Evolutionary conservation across 2,888 invertebrate species (phyloP).

Genomic region (Tromatobia lineatoria): DNA sequence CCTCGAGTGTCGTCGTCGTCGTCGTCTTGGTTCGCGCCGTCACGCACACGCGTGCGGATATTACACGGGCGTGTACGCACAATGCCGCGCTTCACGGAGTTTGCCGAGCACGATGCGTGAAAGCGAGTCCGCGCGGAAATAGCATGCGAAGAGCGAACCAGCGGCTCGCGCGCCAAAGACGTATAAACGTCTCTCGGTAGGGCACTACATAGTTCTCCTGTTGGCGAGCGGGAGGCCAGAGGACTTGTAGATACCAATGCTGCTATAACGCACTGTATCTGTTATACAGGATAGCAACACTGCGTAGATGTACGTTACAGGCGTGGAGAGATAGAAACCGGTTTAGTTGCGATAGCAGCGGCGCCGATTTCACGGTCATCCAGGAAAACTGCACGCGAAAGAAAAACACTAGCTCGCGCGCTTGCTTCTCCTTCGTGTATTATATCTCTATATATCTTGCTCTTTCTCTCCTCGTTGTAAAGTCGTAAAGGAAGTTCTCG

Average conservation of each 20-base stretch:
- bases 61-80: constrained; percentile 45
- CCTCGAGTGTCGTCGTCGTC: constrained; percentile 42
- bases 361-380: constrained; percentile 71
- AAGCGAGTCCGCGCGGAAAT: constrained; percentile 58
- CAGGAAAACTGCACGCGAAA: constrained; percentile 69
- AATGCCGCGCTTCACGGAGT: constrained; percentile 62
- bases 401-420: constrained; percentile 65
- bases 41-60: constrained; percentile 38
- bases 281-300: constrained; percentile 14
- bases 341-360: constrained; percentile 67
- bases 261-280: neutral
- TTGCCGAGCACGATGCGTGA: constrained; percentile 52
- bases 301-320: constrained; percentile 38
- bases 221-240: neutral
- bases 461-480: constrained; percentile 57
- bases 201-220: constrained; percentile 20
- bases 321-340: constrained; percentile 64
- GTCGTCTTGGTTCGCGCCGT: neutral
- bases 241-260: neutral
- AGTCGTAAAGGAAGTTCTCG: constrained; percentile 67
- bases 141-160: constrained; percentile 9
- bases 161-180: constrained; percentile 31
- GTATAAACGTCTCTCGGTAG: constrained; percentile 13
- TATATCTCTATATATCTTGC: neutral
- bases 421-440: neutral